Base-by-base conservation (phyloP, 2,113 vertebrate genomes). In the Jacana jacana region DNA sequence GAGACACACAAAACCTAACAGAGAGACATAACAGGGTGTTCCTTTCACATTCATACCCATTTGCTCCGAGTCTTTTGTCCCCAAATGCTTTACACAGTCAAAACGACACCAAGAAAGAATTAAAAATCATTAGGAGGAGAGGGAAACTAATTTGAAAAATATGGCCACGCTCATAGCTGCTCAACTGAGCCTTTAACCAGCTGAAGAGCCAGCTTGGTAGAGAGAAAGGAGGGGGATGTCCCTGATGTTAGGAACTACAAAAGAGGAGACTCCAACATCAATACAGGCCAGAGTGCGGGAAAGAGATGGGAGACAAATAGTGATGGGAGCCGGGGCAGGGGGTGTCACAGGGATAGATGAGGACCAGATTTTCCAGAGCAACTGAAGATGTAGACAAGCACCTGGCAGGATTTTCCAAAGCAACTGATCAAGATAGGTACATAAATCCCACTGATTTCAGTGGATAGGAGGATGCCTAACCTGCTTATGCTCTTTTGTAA, bases 401-500 rank as follows among this genome's bases (percentile, higher is more conserved):
- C 93, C 88, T 72, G 81, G 76, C 54, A 91, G 81, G 92, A 79
- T 94, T 93, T 93, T 68, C 81, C 81, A 86, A 90, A 83, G 52
- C 65, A 75, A 78, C 78, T 28, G 57, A 87, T 44, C 44, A 72
- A 83, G 44, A 85, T 17, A 84, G 77, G 65, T 94, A 79, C 73
- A 57, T 80, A 92, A 96, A 96, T 89, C 83, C 70, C 40, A 76
- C 25, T 0, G 1, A 86, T 76, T 92, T 88, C 92, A 51, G 46
- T n/a, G 64, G 88, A 88, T 48, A 35, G 51, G 28, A 83, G 73
- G 87, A 91, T 49, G 69, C 60, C 95, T 95, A 95, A 90, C 92
- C 93, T 95, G 68, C 68, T 96, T 94, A 95, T 60, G 88, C 80
- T 94, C 86, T 94, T 96, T 44, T 71, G 79, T 94, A 95, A 97